A percentile compares a stretch with the other conserved stretches of the same genome.
phyloP scores from a whole-genome alignment of 2,797 vertebrate species.

The Cossypha dichroa region DNA sequence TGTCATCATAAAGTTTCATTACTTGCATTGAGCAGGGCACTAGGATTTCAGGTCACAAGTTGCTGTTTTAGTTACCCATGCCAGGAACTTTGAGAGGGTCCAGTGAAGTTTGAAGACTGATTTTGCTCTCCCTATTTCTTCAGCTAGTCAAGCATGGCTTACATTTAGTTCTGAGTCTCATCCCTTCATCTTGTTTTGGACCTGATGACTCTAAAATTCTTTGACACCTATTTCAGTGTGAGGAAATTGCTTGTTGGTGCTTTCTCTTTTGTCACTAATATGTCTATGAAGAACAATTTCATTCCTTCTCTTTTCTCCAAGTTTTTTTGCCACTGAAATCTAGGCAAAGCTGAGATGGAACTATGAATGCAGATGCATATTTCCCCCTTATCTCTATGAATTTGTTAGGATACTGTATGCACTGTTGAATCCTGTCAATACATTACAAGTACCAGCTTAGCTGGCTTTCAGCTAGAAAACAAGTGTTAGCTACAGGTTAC shows the following conservation, averaged over 20 bases:
- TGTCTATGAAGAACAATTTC: not conserved
- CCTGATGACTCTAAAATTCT: not conserved
- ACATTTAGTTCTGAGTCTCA: not conserved
- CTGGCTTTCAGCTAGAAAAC: conserved; percentile 40
- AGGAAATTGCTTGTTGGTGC: conserved; percentile 32
- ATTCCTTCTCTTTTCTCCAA: not conserved
- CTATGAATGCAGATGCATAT: not conserved
- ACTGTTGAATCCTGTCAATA: conserved; percentile 25
- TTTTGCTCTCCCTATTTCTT: conserved; percentile 27
- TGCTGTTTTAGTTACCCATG: not conserved
- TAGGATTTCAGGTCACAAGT: not conserved
- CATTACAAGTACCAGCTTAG: not conserved
- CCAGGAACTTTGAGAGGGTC: not conserved
- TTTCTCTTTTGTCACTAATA: conserved; percentile 36
- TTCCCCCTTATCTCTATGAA: not conserved
- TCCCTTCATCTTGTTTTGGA: conserved; percentile 15
- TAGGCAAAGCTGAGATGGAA: not conserved
- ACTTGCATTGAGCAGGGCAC: not conserved
- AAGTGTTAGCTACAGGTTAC: conserved; percentile 48
- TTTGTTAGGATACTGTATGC: not conserved
- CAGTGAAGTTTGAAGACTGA: not conserved
- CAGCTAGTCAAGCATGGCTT: not conserved
- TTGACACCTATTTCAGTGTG: conserved; percentile 32
- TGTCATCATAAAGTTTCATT: not conserved
- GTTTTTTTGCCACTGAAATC: not conserved